A percentile compares a stretch with the other conserved stretches of the same genome.
Evolutionary conservation across 2,888 invertebrate species (phyloP).

Genomic region (Cataglyphis albicans): DNA sequence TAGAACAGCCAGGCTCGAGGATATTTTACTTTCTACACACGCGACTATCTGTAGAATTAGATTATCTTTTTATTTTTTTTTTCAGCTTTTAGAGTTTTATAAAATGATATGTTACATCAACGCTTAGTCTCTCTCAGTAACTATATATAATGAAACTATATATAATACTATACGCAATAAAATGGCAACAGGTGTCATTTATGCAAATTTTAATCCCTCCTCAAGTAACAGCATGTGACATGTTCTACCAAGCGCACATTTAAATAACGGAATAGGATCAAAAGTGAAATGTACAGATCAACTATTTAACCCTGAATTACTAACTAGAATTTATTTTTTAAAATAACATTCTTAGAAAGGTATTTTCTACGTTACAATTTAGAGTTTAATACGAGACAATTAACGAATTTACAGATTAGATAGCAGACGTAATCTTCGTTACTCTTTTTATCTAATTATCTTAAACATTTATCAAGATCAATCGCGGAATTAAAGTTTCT

Average conservation of each 20-base stretch:
- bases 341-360: not conserved
- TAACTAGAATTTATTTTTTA: not conserved
- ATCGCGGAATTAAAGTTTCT: conserved; percentile 26
- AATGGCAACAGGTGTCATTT: conserved; percentile 19
- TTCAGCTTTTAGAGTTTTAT: not conserved
- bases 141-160: not conserved
- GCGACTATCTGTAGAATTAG: conserved; percentile 37
- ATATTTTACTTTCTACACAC: conserved; percentile 41
- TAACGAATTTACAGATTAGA: not conserved
- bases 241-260: conserved; percentile 3
- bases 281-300: not conserved
- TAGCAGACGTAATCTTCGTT: not conserved
- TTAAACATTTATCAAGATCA: conserved; percentile 21
- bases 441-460: not conserved
- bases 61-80: conserved; percentile 9
- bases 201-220: conserved; percentile 8
- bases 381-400: not conserved
- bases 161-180: not conserved
- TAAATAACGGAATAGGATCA: not conserved
- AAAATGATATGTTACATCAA: conserved; percentile 15
- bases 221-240: not conserved
- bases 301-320: conserved; percentile 11
- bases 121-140: not conserved
- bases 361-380: not conserved
- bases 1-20: conserved; percentile 41